Conservation (phyloP, 1,140 invertebrate species). For the Bombus vancouverensis region DNA sequence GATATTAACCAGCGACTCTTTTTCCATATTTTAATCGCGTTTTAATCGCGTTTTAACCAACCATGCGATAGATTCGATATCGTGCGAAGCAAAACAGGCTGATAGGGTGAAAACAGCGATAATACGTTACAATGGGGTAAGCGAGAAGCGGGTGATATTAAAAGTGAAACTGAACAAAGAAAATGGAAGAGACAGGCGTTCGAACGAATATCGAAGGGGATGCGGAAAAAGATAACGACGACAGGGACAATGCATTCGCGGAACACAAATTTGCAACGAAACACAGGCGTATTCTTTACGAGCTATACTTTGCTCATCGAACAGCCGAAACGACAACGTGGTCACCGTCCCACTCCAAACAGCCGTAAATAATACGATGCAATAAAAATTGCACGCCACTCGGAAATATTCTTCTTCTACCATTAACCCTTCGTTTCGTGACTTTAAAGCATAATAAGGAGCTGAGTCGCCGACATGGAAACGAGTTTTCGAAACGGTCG, state of each 20-base stretch:
- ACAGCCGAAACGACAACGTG: neutral
- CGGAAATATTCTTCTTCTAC: neutral
- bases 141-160: neutral
- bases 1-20: too few species aligned
- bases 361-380: neutral
- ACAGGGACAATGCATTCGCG: neutral
- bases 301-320: neutral
- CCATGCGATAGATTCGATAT: neutral
- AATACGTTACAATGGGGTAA: neutral
- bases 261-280: neutral
- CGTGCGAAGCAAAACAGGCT: neutral
- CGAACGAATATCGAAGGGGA: neutral
- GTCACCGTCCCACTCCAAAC: neutral
- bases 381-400: constrained; percentile 18
- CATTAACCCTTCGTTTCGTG: constrained; percentile 10
- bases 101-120: neutral
- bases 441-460: constrained; percentile 9
- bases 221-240: neutral
- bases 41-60: neutral
- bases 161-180: neutral
- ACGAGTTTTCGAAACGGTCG: neutral
- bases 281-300: neutral
- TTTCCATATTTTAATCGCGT: too few species aligned
- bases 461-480: neutral
- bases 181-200: neutral